A percentile compares a stretch with the other conserved stretches of the same genome.
phyloP scores from a whole-genome alignment of 2,797 vertebrate species.

The Ceryle rudis region DNA sequence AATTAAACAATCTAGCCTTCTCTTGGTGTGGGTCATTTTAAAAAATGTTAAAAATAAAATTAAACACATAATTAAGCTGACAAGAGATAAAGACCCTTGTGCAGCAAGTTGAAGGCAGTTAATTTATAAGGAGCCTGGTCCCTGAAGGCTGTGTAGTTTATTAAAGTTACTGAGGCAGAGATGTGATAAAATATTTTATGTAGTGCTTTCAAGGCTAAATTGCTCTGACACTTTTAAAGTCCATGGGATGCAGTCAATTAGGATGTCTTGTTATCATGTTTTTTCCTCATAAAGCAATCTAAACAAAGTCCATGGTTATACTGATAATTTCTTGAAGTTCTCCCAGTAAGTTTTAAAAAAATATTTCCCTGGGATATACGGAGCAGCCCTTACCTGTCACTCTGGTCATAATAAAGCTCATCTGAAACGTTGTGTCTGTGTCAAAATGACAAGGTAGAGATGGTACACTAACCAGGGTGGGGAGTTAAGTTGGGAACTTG shows the following conservation, averaged over 20 bases:
- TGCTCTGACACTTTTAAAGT: slow-evolving; percentile 79
- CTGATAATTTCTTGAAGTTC: slow-evolving; percentile 13
- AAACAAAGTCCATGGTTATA: slow-evolving; percentile 48
- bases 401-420: not conserved
- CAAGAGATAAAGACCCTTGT: slow-evolving; percentile 92
- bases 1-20: slow-evolving; percentile 93
- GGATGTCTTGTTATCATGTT: slow-evolving; percentile 86
- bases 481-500: not conserved
- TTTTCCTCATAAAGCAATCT: slow-evolving; percentile 70
- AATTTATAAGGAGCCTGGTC: slow-evolving; percentile 90
- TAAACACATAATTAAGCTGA: slow-evolving; percentile 97
- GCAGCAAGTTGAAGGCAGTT: slow-evolving; percentile 87
- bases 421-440: not conserved
- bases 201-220: slow-evolving; percentile 86
- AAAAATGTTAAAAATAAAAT: slow-evolving; percentile 97
- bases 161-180: slow-evolving; percentile 91
- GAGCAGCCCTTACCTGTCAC: not conserved
- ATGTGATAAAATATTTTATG: slow-evolving; percentile 93
- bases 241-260: slow-evolving; percentile 88
- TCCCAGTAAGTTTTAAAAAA: not conserved
- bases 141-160: slow-evolving; percentile 92
- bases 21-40: slow-evolving; percentile 89
- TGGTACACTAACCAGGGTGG: not conserved
- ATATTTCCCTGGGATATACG: not conserved
- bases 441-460: not conserved